Conservation (phyloP, 2,113 vertebrate genomes). For the Regulus satrapa region DNA sequence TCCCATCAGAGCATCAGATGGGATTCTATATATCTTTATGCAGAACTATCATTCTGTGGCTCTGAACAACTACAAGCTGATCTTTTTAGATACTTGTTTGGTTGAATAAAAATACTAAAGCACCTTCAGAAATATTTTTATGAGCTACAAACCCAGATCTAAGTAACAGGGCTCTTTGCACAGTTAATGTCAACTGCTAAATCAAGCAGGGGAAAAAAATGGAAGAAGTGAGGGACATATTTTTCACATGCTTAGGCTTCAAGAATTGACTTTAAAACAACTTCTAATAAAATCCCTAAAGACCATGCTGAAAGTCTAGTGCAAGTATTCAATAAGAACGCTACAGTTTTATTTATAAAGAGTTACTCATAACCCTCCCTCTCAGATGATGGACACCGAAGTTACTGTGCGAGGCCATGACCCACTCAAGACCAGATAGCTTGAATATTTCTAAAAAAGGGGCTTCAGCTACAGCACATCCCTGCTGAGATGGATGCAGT, state of each 20-base stretch:
- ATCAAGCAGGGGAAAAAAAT: fast-evolving
- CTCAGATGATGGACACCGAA: neutral
- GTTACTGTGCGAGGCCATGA: neutral
- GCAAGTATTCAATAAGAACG: neutral
- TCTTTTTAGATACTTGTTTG: neutral
- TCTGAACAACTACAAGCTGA: neutral
- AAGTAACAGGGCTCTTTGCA: neutral
- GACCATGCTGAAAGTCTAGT: neutral
- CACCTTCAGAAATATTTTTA: neutral
- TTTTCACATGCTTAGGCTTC: neutral
- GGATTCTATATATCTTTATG: neutral
- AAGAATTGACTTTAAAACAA: neutral
- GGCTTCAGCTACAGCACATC: neutral
- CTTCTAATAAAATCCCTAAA: neutral
- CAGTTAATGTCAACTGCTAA: neutral
- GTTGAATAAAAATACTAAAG: neutral
- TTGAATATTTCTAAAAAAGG: neutral
- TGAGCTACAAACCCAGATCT: neutral
- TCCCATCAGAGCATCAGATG: neutral
- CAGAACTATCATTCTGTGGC: neutral
- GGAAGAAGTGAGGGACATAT: fast-evolving
- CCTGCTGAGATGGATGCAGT: neutral
- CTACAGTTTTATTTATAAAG: neutral
- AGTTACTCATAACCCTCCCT: neutral
- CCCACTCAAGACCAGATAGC: neutral